Conservation (phyloP, 1,140 invertebrate genomes). For the Pseudobourletiella spinata region DNA sequence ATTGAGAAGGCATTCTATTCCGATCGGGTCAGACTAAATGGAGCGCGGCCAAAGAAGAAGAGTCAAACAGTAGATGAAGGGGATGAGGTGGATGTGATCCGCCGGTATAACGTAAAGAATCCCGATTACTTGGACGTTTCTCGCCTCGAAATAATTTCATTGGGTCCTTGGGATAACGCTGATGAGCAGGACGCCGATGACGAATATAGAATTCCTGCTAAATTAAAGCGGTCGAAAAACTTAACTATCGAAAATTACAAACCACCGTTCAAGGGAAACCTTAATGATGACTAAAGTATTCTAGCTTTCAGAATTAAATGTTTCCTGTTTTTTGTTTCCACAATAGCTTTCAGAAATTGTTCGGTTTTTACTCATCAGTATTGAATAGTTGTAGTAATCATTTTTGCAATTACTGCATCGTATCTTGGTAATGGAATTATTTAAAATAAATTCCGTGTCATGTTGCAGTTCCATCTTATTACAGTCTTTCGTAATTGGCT, state of each 20-base stretch:
- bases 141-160: constrained; percentile 50
- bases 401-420: neutral
- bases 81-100: constrained; percentile 58
- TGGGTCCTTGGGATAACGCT: constrained; percentile 35
- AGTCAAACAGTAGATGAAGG: constrained; percentile 47
- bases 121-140: constrained; percentile 49
- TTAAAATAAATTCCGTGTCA: no score
- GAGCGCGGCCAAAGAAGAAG: constrained; percentile 55
- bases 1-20: constrained; percentile 56
- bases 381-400: neutral
- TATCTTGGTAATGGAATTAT: neutral
- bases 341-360: no score
- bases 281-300: neutral
- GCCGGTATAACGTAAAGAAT: constrained; percentile 49
- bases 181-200: constrained; percentile 38
- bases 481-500: no score
- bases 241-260: constrained; percentile 54
- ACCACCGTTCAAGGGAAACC: constrained; percentile 27
- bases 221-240: constrained; percentile 50
- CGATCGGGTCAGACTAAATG: constrained; percentile 57
- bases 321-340: no score
- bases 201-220: constrained; percentile 41
- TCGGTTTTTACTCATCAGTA: no score
- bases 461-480: no score
- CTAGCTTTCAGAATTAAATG: neutral